Base-by-base conservation (phyloP, 2,888 invertebrate genomes). In the Dyspetes luteomarginatus region DNA sequence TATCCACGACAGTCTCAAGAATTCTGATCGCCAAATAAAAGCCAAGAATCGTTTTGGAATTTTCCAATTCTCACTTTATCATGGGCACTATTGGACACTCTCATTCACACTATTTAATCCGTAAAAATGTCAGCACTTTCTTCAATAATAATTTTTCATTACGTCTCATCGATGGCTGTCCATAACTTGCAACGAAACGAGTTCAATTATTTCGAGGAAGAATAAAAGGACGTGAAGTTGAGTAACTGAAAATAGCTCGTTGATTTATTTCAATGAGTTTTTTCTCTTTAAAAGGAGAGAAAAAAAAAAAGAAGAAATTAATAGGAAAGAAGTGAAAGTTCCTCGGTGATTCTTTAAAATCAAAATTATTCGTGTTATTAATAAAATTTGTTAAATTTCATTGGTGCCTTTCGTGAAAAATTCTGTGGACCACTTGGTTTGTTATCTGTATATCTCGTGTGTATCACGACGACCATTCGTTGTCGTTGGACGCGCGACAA, bases 401-500 rank as follows among this genome's bases (percentile, higher is more conserved):
- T 12, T 36, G 36, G 12, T 36, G 7, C 12, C 7, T 36, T 36
- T 7, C 12, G 12, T 12, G 36, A 12, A 36, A 12, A 12, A 1
- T 1, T 36, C 12, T 36, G 1, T 12, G 36, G 36, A 36, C 36
- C 36, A 36, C 36, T 36, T 7, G 2, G 36, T 7, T 12, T 7
- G 9, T 12, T 36, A 12, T 2, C 7, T 36, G 1, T 36, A 12
- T 36, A 3, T 36, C 36, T 36, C 36, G 36, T 12, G 36, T 36
- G 36, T 65, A 64, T 68, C 60, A 55, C 55, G 68, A 60, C 65
- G 77, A 78, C 55, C 74, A 55, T 74, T 52, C 73, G 65, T 64
- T 26, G 65, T 69, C 74, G 82, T 75, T 81, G 88, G 89, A 87
- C 88, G 89, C 90, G 88, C 87, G 88, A 88, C 88, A 85, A 91